Evolutionary conservation across 2,888 invertebrate genomes (phyloP).

Genomic region (Nebria salina): DNA sequence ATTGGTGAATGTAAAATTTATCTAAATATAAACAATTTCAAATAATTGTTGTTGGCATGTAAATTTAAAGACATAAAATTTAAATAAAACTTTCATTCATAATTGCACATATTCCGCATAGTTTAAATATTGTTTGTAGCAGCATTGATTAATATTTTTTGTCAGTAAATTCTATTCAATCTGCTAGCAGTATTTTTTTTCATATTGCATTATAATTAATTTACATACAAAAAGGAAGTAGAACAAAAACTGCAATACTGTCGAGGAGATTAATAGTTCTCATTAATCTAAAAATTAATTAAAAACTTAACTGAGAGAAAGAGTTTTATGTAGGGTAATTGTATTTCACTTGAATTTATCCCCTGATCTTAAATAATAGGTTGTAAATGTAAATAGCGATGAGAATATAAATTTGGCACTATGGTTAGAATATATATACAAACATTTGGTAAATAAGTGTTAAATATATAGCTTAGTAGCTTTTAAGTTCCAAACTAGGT

Average conservation of each 20-base stretch:
- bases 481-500: no score
- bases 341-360: background rate
- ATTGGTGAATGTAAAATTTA: no score
- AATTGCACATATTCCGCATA: background rate
- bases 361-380: background rate
- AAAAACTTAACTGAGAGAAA: conserved; percentile 16
- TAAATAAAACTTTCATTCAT: no score
- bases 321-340: background rate
- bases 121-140: background rate
- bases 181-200: background rate
- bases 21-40: no score
- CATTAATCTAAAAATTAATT: conserved; percentile 33
- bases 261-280: conserved; percentile 16
- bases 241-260: background rate
- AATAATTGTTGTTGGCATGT: no score
- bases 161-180: background rate
- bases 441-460: no score
- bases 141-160: background rate
- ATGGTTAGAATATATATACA: background rate
- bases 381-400: background rate
- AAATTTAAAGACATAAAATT: no score
- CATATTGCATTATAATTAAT: background rate
- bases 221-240: background rate
- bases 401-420: background rate
- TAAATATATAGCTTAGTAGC: no score